These are phyloP conservation scores for Apodemia mormo DNA, from an alignment of 2,888 invertebrate species.

Conservation along the genomic window DNA sequence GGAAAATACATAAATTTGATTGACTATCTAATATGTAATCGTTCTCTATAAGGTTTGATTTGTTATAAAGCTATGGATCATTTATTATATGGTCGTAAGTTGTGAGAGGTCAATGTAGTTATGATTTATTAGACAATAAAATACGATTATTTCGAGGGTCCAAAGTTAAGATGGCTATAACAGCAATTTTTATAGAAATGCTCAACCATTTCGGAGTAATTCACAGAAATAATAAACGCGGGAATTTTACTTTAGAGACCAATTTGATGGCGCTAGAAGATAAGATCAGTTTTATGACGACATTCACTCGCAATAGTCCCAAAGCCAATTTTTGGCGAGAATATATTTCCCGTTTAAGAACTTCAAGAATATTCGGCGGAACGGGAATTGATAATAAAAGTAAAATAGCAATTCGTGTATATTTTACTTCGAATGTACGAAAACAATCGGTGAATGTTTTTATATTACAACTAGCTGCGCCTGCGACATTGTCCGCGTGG, in stretches of 20 bases:
- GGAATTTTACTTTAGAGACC: neutral
- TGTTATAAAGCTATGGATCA: too few relatives aligned
- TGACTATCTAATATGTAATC: too few relatives aligned
- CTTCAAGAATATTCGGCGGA: neutral
- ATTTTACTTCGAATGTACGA: too few relatives aligned
- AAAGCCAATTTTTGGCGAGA: constrained; percentile 1
- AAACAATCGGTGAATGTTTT: too few relatives aligned
- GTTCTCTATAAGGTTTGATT: too few relatives aligned
- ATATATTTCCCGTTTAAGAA: neutral
- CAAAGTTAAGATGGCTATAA: neutral
- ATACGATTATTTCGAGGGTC: neutral
- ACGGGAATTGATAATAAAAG: neutral
- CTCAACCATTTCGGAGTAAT: neutral
- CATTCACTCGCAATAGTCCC: constrained; percentile 7
- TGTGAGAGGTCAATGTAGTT: neutral
- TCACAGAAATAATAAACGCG: constrained; percentile 4
- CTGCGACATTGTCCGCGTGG: too few relatives aligned
- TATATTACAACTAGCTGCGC: too few relatives aligned
- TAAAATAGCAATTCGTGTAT: too few relatives aligned
- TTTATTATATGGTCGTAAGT: too few relatives aligned
- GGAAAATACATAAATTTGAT: too few relatives aligned
- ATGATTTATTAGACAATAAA: neutral
- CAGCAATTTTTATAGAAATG: neutral
- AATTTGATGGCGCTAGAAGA: constrained; percentile 2
- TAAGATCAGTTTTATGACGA: constrained; percentile 9